Conservation (phyloP, 2,888 invertebrate species). For the Ethmia dodecea region DNA sequence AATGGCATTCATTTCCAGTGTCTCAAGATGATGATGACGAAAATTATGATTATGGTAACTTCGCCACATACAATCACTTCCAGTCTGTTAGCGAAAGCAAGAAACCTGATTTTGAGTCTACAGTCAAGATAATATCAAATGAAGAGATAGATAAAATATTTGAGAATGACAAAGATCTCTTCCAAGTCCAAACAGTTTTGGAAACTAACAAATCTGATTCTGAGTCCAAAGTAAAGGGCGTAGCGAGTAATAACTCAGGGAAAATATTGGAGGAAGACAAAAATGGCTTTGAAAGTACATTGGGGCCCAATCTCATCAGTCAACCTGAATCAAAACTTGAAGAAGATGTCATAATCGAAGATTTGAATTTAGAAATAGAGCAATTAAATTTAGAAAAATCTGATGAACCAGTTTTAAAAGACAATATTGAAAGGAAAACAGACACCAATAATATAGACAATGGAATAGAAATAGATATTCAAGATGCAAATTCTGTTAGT, state of each 20-base stretch:
- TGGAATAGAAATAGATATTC: no score
- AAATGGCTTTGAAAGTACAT: conserved; percentile 9
- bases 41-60: conserved; percentile 51
- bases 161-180: background rate
- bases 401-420: conserved; percentile 2
- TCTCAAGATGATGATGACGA: conserved; percentile 64
- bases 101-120: conserved; percentile 1
- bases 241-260: background rate
- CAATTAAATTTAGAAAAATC: conserved; percentile 22
- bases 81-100: conserved; percentile 25
- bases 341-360: conserved; percentile 48
- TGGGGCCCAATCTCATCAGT: conserved; percentile 19
- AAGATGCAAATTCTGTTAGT: no score
- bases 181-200: no score
- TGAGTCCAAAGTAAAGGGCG: background rate
- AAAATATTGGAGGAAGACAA: conserved; percentile 21
- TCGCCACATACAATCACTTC: conserved; percentile 44
- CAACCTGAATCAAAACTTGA: conserved; percentile 31
- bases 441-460: conserved; percentile 3
- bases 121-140: conserved; percentile 1
- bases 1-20: no score
- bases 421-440: conserved; percentile 1
- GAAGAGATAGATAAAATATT: background rate
- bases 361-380: conserved; percentile 51
- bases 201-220: background rate